Evolutionary conservation across 2,113 vertebrate species (phyloP).

Genomic region (Oncorhynchus clarkii): DNA sequence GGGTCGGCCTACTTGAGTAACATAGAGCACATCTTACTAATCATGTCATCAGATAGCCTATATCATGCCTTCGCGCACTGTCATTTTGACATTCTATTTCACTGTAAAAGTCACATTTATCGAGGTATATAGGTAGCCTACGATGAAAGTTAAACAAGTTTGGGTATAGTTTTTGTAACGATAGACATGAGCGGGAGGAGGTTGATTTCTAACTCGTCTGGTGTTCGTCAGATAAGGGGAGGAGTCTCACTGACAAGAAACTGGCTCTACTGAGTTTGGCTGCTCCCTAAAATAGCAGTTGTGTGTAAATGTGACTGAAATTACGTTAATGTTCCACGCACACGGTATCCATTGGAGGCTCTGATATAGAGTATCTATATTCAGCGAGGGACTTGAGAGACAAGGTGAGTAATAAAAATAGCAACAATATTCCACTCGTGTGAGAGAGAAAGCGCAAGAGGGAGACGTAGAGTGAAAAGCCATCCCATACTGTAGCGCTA

Average conservation of each 20-base stretch:
- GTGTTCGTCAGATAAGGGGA: slow-evolving; percentile 58
- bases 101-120: too few species aligned
- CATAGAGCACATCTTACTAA: too few species aligned
- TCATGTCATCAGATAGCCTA: too few species aligned
- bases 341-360: slow-evolving; percentile 68
- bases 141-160: slow-evolving; percentile 29
- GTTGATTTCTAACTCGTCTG: slow-evolving; percentile 6
- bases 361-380: slow-evolving; percentile 77
- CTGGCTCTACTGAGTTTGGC: slow-evolving; percentile 79
- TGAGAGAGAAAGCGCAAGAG: slow-evolving; percentile 60
- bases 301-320: slow-evolving; percentile 77
- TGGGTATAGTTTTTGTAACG: slow-evolving; percentile 32
- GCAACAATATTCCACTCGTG: slow-evolving; percentile 68
- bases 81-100: background rate
- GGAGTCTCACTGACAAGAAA: slow-evolving; percentile 76
- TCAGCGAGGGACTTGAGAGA: slow-evolving; percentile 69
- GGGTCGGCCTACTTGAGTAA: too few species aligned
- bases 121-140: background rate
- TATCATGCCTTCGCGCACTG: background rate
- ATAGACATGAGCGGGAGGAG: slow-evolving; percentile 29
- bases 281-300: slow-evolving; percentile 80
- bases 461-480: slow-evolving; percentile 65
- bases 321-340: slow-evolving; percentile 65
- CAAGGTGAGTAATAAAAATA: slow-evolving; percentile 80
- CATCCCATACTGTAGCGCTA: slow-evolving; percentile 4